Evolutionary conservation across 1,140 invertebrate species (phyloP), one percentile per base, ranked within the genome.

Genomic region (Delia radicum): DNA sequence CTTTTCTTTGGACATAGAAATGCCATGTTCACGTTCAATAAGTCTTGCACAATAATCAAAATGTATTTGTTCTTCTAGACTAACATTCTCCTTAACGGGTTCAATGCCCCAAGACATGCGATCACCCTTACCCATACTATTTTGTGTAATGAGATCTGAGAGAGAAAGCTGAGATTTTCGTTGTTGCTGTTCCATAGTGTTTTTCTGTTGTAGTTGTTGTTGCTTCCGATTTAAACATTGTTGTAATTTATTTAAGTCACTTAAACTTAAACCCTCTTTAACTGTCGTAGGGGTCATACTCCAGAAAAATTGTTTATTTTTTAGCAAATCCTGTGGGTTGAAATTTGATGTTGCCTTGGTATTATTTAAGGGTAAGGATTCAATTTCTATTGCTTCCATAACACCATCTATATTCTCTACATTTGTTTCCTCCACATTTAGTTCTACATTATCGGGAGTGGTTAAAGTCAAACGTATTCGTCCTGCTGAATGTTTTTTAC

Each of bases 71-170:
- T 85, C 83, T 76, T 86, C 83, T 31, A 85, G 74, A 42, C 83
- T 81, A 3, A 86, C 79, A 63, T 82, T 82, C 78, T 86, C 85
- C 72, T 85, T 85, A 2, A 82, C 81, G 26, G 83, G 85, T 76
- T 86, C 85, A 29, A 86, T 85, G 73, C 85, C 85, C 85, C 85
- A 86, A 2, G 81, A 83, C 81, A 85, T 83, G 75, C 82, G 82
- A 73, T 83, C 82, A 79, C 82, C 82, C 71, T 83, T 82, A 42
- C 85, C 85, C 76, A 86, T 84, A 74, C 83, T 86, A 48, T 86
- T 86, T 71, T 85, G 85, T 10, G 85, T 86, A 7, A 86, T 86
- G n/a, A 86, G 77, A 79, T 83, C 80, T 1, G 85, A 86, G 1
- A 86, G 79, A 6, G 83, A 85, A 37, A 82, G 55, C 27, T 83